phyloP scores from a whole-genome alignment of 2,113 vertebrate genomes.

The Chrysemys picta region DNA sequence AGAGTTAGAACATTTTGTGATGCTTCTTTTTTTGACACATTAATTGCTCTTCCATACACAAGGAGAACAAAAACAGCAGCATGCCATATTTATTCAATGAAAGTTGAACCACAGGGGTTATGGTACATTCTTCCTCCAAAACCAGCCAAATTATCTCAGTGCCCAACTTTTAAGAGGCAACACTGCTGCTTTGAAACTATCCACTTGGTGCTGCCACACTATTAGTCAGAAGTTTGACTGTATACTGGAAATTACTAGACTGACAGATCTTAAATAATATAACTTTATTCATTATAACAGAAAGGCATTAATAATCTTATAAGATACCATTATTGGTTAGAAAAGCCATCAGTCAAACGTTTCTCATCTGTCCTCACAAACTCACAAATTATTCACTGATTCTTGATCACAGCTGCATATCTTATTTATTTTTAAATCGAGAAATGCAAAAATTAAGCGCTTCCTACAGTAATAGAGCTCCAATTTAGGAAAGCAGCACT shows the following conservation, averaged over 20 bases:
- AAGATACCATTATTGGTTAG: background rate
- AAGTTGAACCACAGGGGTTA: slow-evolving; percentile 81
- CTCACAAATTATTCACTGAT: background rate
- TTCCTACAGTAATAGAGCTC: background rate
- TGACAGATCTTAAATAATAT: slow-evolving; percentile 39
- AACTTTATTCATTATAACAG: slow-evolving; percentile 11
- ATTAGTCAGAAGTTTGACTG: slow-evolving; percentile 45
- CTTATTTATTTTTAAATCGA: background rate
- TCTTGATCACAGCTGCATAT: background rate
- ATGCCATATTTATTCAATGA: slow-evolving; percentile 82
- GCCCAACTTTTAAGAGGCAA: slow-evolving; percentile 83
- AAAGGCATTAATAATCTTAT: background rate
- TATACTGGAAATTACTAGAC: slow-evolving; percentile 15
- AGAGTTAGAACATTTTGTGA: slow-evolving; percentile 72
- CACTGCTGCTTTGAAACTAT: slow-evolving; percentile 66
- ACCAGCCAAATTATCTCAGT: slow-evolving; percentile 86
- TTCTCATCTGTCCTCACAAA: background rate
- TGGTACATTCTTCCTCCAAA: slow-evolving; percentile 80
- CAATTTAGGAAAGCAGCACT: background rate
- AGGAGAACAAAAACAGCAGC: slow-evolving; percentile 80
- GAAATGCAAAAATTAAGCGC: background rate
- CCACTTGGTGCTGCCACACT: slow-evolving; percentile 7
- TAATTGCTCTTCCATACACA: slow-evolving; percentile 81
- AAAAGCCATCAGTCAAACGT: background rate
- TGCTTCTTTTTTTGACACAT: slow-evolving; percentile 82